A percentile compares a stretch with the other conserved stretches of the same genome.
These are phyloP conservation scores for Pedetes capensis DNA, from an alignment of 2,113 vertebrate species.

Conservation along the genomic window DNA sequence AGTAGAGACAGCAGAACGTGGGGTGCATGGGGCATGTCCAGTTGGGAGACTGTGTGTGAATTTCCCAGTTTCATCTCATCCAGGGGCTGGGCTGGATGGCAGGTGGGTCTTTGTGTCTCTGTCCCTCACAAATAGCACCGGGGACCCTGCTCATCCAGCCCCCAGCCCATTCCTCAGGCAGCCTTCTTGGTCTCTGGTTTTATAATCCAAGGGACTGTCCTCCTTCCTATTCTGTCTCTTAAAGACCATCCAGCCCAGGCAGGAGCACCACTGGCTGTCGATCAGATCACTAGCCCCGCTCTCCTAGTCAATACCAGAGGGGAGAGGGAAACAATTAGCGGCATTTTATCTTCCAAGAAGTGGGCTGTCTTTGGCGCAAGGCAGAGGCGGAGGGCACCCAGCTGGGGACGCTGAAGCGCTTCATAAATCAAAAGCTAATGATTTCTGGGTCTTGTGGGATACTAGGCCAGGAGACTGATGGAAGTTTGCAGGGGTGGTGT, in stretches of 20 bases:
- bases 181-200: neutral
- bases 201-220: neutral
- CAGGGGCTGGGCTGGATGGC: neutral
- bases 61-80: neutral
- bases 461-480: neutral
- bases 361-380: conserved; percentile 32
- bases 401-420: neutral
- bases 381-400: neutral
- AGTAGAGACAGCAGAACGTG: neutral
- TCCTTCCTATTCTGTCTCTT: neutral
- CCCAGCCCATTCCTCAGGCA: neutral
- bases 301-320: conserved; percentile 21
- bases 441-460: conserved; percentile 50
- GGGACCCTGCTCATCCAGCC: neutral
- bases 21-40: neutral
- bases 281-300: neutral
- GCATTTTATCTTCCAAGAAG: conserved; percentile 41
- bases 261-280: neutral
- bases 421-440: conserved; percentile 53
- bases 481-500: neutral
- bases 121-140: neutral
- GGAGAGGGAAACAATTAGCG: conserved; percentile 45
- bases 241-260: neutral
- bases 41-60: neutral
- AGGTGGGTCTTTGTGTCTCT: neutral